Evolutionary conservation across 2,797 vertebrate species (phyloP).

Genomic region (Rhynchotus rufescens): DNA sequence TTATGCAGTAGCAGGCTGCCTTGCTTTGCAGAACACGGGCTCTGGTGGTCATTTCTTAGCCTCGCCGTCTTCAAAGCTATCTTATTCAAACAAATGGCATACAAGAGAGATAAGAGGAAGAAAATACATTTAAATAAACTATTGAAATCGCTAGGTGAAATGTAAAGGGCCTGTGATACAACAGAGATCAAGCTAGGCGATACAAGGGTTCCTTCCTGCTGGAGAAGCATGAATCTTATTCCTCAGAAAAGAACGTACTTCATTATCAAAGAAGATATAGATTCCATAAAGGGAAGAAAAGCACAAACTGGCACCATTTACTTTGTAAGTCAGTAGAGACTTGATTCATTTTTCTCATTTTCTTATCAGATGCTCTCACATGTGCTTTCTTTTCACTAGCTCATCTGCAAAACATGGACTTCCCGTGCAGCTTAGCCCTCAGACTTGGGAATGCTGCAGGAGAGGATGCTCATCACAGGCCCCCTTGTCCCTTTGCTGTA

Average conservation of each 20-base stretch:
- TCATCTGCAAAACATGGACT: not conserved
- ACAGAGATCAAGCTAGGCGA: not conserved
- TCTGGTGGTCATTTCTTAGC: not conserved
- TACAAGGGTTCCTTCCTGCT: not conserved
- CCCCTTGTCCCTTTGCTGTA: conserved; percentile 13
- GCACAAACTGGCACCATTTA: not conserved
- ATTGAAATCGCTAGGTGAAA: not conserved
- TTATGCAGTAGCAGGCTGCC: not conserved
- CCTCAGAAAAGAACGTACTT: not conserved
- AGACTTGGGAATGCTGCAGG: not conserved
- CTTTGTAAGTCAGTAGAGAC: not conserved
- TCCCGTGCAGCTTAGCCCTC: not conserved
- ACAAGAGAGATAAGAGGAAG: not conserved
- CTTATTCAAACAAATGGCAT: not conserved
- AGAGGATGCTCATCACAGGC: not conserved
- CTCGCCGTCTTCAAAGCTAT: not conserved
- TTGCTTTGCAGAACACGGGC: not conserved
- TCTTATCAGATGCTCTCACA: not conserved
- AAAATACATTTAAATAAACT: not conserved
- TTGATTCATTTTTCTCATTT: not conserved
- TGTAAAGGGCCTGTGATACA: not conserved
- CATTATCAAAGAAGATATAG: not conserved
- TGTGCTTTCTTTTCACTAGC: not conserved
- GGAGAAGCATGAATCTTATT: not conserved
- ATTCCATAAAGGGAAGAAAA: not conserved